These are phyloP conservation scores for Oegoconia quadripuncta DNA, from an alignment of 2,888 invertebrate species.

Conservation along the genomic window DNA sequence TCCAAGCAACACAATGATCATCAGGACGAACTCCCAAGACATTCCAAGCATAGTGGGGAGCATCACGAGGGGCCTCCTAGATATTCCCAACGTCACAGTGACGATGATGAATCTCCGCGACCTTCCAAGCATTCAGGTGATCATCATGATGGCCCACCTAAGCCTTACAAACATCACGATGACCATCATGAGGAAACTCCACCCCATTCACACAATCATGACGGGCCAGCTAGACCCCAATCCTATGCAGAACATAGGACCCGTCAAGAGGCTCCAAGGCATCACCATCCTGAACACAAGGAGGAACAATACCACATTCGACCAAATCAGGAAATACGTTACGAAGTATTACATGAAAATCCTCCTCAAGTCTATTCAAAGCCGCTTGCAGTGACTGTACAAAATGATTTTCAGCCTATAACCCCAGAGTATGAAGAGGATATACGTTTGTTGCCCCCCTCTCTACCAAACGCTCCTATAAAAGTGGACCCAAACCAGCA, in stretches of 20 bases:
- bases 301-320: conserved; percentile 22
- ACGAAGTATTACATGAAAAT: conserved; percentile 12
- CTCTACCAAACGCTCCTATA: conserved; percentile 36
- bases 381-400: conserved; percentile 22
- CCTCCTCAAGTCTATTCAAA: conserved; percentile 25
- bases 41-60: background rate
- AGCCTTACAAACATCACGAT: background rate
- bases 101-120: background rate
- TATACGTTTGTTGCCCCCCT: conserved; percentile 37
- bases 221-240: background rate
- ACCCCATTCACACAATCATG: conserved; percentile 6
- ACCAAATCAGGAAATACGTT: conserved; percentile 14
- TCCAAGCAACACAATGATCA: background rate
- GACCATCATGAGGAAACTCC: background rate
- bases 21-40: conserved; percentile 2
- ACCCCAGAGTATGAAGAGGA: conserved; percentile 54
- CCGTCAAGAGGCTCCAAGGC: background rate
- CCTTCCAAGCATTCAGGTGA: conserved; percentile 1
- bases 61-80: background rate
- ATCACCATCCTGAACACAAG: conserved; percentile 27
- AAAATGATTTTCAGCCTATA: conserved; percentile 36
- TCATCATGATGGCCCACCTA: conserved; percentile 1
- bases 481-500: conserved; percentile 53
- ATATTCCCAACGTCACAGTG: background rate
- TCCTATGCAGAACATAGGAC: background rate